phyloP scores from a whole-genome alignment of 2,113 vertebrate genomes.

The Neoarius graeffei region DNA sequence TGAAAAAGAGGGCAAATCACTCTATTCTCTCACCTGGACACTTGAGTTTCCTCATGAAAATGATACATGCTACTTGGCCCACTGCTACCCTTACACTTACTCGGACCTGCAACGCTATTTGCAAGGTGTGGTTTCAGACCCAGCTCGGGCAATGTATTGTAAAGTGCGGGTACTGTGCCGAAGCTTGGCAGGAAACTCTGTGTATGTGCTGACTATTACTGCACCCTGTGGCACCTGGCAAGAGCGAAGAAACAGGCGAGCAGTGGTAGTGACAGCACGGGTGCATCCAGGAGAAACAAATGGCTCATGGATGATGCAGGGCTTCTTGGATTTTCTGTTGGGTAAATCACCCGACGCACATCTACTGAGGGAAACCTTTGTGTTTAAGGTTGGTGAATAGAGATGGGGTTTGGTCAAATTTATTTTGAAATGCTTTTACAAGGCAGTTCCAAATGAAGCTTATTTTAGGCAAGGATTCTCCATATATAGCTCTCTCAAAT shows the following conservation, averaged over 20 bases:
- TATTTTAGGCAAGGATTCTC: neutral
- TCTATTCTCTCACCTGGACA: conserved; percentile 85
- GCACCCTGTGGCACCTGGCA: conserved; percentile 51
- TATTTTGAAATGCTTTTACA: neutral
- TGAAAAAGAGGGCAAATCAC: conserved; percentile 47
- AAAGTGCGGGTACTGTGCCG: conserved; percentile 79
- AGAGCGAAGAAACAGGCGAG: conserved; percentile 68
- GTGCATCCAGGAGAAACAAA: conserved; percentile 88
- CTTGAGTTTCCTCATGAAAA: conserved; percentile 77
- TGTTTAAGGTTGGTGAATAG: conserved; percentile 79
- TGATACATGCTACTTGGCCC: conserved; percentile 89
- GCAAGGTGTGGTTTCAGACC: conserved; percentile 66
- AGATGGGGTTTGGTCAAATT: neutral
- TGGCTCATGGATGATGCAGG: conserved; percentile 89
- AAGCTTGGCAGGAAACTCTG: conserved; percentile 84
- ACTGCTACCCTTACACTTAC: conserved; percentile 92
- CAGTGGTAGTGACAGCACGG: conserved; percentile 83
- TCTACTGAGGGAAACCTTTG: conserved; percentile 82
- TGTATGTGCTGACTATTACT: conserved; percentile 84
- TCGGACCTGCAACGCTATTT: conserved; percentile 83
- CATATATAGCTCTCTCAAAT: neutral
- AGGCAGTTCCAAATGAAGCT: neutral
- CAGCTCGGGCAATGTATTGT: conserved; percentile 72
- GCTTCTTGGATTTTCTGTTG: conserved; percentile 87
- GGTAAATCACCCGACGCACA: conserved; percentile 77